These are phyloP conservation scores for Nysson spinosus DNA, from an alignment of 2,888 invertebrate species.

Conservation along the genomic window DNA sequence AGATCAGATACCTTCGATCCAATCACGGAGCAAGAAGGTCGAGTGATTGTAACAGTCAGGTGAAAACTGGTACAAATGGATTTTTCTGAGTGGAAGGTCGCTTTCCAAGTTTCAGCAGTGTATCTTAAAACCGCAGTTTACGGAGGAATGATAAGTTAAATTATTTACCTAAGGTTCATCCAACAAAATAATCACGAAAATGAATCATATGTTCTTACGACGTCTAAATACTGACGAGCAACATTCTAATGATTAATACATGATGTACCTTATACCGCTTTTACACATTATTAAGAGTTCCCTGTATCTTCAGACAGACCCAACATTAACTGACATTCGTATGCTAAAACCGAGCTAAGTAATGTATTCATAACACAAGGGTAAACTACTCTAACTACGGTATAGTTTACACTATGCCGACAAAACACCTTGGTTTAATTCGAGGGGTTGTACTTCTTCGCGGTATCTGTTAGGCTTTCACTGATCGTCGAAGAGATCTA, in stretches of 20 bases:
- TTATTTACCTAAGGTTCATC: too few relatives aligned
- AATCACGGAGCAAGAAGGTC: slow-evolving; percentile 45
- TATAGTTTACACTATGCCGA: slow-evolving; percentile 55
- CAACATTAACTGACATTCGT: slow-evolving; percentile 37
- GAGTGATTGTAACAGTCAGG: slow-evolving; percentile 26
- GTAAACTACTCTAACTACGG: slow-evolving; percentile 46
- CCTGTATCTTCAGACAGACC: slow-evolving; percentile 43
- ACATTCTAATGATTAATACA: slow-evolving; percentile 5
- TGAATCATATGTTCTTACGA: too few relatives aligned
- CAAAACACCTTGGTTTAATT: slow-evolving; percentile 39
- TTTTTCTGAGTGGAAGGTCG: slow-evolving; percentile 18
- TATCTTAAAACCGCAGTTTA: background rate
- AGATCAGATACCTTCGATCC: slow-evolving; percentile 44
- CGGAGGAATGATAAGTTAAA: background rate
- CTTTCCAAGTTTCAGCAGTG: background rate
- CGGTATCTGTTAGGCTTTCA: slow-evolving; percentile 59
- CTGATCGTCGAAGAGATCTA: slow-evolving; percentile 53
- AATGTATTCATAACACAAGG: slow-evolving; percentile 52
- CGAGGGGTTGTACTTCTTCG: slow-evolving; percentile 48
- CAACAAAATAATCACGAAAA: too few relatives aligned
- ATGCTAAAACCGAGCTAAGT: slow-evolving; percentile 41
- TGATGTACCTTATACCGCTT: slow-evolving; percentile 17
- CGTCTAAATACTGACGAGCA: too few relatives aligned
- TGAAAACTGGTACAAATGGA: slow-evolving; percentile 36
- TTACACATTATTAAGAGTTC: slow-evolving; percentile 39